These are phyloP conservation scores for Ibycter americanus DNA, from an alignment of 2,797 vertebrate genomes.

Conservation along the genomic window DNA sequence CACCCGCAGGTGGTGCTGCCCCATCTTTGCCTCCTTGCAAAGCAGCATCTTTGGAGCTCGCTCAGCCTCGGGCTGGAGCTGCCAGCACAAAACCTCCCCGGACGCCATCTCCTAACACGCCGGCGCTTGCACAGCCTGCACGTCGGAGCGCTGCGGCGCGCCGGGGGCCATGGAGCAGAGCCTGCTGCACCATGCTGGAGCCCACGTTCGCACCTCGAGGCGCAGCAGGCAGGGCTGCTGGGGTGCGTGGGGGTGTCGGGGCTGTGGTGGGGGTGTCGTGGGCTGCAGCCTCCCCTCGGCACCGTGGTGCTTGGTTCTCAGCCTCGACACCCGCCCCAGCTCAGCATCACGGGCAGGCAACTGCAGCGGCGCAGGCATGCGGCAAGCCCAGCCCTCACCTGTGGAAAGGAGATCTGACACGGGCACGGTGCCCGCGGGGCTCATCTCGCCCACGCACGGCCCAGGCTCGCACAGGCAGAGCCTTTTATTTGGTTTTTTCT, in stretches of 20 bases:
- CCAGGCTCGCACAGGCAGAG: background rate
- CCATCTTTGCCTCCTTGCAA: background rate
- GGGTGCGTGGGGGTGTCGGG: accelerated
- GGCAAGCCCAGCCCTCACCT: background rate
- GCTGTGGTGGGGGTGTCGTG: accelerated
- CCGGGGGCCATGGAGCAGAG: accelerated
- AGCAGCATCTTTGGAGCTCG: background rate
- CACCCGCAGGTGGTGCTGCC: background rate
- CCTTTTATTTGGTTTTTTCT: background rate
- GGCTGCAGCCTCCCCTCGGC: background rate
- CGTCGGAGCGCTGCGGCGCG: accelerated
- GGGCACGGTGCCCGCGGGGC: background rate
- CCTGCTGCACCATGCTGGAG: background rate
- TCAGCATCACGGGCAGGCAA: accelerated
- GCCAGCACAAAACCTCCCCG: background rate
- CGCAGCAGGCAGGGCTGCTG: background rate
- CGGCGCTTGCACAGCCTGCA: background rate
- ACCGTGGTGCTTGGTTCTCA: background rate
- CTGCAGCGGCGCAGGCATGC: accelerated
- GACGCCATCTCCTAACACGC: accelerated
- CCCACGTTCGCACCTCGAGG: accelerated
- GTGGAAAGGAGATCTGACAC: background rate
- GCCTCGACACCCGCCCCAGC: background rate
- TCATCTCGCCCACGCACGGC: accelerated
- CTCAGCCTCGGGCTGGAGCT: background rate